phyloP scores from a whole-genome alignment of 2,113 vertebrate genomes.

The Podiceps cristatus region DNA sequence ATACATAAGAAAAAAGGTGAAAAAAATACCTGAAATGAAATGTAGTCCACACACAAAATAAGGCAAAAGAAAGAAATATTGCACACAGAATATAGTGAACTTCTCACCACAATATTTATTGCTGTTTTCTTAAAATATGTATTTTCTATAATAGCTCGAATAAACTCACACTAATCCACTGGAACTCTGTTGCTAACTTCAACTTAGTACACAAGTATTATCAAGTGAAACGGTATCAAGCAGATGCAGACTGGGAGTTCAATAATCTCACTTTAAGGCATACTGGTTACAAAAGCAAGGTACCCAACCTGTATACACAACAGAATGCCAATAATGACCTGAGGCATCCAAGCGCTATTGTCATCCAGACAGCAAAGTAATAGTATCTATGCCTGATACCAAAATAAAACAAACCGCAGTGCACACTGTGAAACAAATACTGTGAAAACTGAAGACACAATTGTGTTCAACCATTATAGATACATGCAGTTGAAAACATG shows the following conservation, averaged over 20 bases:
- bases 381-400: background rate
- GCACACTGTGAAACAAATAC: background rate
- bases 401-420: background rate
- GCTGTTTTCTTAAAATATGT: background rate
- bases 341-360: accelerated
- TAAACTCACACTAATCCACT: background rate
- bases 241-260: background rate
- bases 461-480: background rate
- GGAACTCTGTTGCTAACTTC: background rate
- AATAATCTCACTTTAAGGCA: background rate
- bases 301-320: background rate
- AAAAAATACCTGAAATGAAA: background rate
- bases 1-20: background rate
- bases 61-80: background rate
- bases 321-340: accelerated
- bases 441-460: background rate
- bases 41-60: background rate
- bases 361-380: background rate
- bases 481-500: background rate
- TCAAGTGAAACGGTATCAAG: background rate
- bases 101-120: background rate
- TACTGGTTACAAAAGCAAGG: background rate
- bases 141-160: background rate
- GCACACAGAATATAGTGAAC: background rate
- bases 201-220: background rate